Conservation (phyloP, 2,113 vertebrate species). For the Mungos mungo region DNA sequence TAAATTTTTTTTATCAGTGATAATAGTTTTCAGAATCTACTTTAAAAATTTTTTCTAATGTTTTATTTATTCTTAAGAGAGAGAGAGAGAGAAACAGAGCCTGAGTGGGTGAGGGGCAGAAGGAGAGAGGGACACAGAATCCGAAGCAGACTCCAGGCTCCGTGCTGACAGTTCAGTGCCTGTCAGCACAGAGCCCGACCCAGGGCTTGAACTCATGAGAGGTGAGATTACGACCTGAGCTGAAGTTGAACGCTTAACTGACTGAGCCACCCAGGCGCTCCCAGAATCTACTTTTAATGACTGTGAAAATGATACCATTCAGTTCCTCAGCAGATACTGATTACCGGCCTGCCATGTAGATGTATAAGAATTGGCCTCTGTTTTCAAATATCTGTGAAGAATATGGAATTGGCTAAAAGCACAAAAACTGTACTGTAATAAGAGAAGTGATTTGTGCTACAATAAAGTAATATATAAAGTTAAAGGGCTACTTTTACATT, state of each 20-base stretch:
- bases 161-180: no score
- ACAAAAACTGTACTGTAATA: not conserved
- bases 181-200: no score
- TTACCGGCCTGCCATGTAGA: not conserved
- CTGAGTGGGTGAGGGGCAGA: no score
- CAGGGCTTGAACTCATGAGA: no score
- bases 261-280: no score
- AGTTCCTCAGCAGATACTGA: not conserved
- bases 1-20: not conserved
- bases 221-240: no score
- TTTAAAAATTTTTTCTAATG: not conserved
- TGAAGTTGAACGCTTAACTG: no score
- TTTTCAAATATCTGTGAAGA: slow-evolving; percentile 20
- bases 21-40: not conserved
- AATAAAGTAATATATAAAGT: not conserved
- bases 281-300: not conserved
- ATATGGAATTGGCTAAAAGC: not conserved
- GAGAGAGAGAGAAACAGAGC: no score
- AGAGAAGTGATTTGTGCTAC: not conserved
- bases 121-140: no score
- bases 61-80: no score
- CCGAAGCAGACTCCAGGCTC: no score
- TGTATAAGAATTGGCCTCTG: not conserved
- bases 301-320: not conserved
- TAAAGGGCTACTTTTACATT: not conserved